Evolutionary conservation across 2,888 invertebrate genomes (phyloP), one percentile per base, ranked within the genome.

Genomic region (Rhyacophila evoluta): DNA sequence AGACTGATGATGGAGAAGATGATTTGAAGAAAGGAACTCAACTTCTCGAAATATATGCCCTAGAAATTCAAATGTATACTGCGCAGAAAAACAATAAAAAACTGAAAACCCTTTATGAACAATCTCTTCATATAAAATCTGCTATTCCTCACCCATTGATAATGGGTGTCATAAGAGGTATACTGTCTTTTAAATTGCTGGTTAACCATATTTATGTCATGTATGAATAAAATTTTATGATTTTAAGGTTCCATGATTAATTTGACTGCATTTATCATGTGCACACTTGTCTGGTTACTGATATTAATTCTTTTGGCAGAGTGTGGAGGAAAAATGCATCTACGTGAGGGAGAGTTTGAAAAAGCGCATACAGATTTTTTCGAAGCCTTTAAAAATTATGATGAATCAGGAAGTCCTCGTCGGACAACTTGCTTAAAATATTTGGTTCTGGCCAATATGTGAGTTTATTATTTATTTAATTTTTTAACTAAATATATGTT

Each of bases 11-110:
- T 85, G 98, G 98, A 5, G 98, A 98, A 87, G 98, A 98, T 88
- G 98, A 99, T 87, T 88, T 98, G 81, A 98, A 98, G 87, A 98
- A 98, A 87, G 98, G 98, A 79, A 99, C 99, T 0, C 99, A 99
- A 85, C 89, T 99, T 55, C 89, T 99, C 76, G 99, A 99, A 89
- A 99, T 99, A 81, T 99, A 99, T 86, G 99, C 99, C 0, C 88
- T 99, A 82, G 99, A 99, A 91, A 99, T 99, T 84, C 99, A 99
- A 89, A 99, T 99, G 99, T 98, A 99, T 87, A 99, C 99, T 0
- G 98, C 97, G 79, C 99, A 99, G 90, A 99, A 99, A 86, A 99
- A 99, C 86, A 99, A 99, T 86, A 99, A 99, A 87, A 98, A 98
- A 87, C 87, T 98, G 38, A 97, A 97, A 89, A 95, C 97, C 0